Conservation (phyloP, 1,140 invertebrate species). For the Antheraea pernyi region DNA sequence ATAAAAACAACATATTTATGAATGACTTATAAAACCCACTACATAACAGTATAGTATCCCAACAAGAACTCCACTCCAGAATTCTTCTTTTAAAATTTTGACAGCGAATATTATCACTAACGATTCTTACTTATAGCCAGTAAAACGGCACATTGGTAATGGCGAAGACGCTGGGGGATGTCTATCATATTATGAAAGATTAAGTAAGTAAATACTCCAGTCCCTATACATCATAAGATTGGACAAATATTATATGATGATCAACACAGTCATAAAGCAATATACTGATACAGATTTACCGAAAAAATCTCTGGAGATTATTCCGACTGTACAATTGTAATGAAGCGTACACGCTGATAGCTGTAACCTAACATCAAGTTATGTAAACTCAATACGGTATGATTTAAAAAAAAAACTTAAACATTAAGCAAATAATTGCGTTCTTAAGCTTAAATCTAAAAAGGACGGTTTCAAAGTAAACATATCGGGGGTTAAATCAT, state of each 20-base stretch:
- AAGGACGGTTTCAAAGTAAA: background rate
- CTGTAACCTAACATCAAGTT: background rate
- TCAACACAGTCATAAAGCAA: background rate
- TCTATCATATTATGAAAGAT: no score
- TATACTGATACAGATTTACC: no score
- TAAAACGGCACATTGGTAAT: no score
- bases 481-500: background rate
- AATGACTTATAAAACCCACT: no score
- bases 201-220: no score
- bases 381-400: background rate
- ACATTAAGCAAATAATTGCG: conserved; percentile 3
- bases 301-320: background rate
- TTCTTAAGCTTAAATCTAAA: background rate
- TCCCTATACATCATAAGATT: background rate
- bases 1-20: no score
- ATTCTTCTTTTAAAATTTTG: no score
- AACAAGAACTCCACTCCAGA: no score
- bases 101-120: no score
- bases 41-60: no score
- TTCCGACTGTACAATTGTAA: background rate
- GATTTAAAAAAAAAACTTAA: background rate
- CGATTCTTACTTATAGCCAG: no score
- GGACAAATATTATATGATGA: background rate
- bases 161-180: no score
- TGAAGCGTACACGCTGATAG: background rate